These are phyloP conservation scores for Pseudorhombus dupliciocellatus DNA, from an alignment of 2,113 vertebrate genomes.

Conservation along the genomic window DNA sequence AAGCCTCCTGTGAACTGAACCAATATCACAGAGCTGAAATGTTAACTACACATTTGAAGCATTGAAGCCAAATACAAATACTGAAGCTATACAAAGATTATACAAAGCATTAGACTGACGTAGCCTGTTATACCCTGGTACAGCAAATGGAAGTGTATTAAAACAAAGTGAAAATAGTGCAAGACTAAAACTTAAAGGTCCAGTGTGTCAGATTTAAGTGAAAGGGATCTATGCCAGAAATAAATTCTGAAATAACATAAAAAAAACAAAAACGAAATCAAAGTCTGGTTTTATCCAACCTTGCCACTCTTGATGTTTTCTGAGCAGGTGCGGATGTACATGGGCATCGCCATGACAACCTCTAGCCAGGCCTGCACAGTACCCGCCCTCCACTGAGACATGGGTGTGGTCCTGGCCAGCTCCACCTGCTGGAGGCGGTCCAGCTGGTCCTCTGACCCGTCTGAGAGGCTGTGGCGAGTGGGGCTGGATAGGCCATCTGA, in stretches of 20 bases:
- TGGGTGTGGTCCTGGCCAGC: conserved; percentile 83
- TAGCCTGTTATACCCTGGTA: too few species aligned
- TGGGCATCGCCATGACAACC: conserved; percentile 92
- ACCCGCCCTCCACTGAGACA: conserved; percentile 89
- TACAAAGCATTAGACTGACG: too few species aligned
- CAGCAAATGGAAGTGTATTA: too few species aligned
- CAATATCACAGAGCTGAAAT: not conserved
- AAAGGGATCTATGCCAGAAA: too few species aligned
- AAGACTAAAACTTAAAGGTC: too few species aligned
- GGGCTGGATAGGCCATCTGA: conserved; percentile 85
- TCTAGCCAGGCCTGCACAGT: conserved; percentile 91
- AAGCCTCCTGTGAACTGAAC: not conserved
- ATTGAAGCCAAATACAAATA: too few species aligned
- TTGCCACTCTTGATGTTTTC: conserved; percentile 91
- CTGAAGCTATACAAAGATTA: too few species aligned
- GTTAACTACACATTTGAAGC: not conserved
- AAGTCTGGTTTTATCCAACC: conserved; percentile 65
- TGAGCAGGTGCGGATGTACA: conserved; percentile 86
- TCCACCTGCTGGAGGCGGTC: conserved; percentile 89
- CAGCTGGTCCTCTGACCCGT: conserved; percentile 85
- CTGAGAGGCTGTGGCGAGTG: conserved; percentile 82
- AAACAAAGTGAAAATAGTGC: too few species aligned
- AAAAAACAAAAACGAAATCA: too few species aligned
- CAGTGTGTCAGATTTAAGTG: too few species aligned
- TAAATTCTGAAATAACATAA: too few species aligned